Percentiles rank a stretch among this genome's conserved stretches.
Evolutionary conservation across 1,140 invertebrate genomes (phyloP).

Genomic region (Heliconius hewitsoni): DNA sequence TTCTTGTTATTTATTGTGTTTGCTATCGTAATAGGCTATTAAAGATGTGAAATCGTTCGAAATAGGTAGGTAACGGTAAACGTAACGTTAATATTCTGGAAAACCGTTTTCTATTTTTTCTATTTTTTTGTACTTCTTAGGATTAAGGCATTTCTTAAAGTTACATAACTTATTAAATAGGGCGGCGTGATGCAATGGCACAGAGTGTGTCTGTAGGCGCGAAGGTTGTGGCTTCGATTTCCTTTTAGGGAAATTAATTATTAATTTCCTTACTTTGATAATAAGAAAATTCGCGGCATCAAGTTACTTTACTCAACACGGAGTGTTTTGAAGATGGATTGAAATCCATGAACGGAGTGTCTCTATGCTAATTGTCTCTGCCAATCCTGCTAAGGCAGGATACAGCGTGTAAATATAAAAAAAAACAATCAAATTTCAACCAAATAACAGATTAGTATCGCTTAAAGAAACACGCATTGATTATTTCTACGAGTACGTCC

Average conservation of each 20-base stretch:
- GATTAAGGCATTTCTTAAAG: no score
- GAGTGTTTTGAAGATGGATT: background rate
- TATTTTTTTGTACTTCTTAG: no score
- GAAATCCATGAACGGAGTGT: background rate
- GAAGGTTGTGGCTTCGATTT: no score
- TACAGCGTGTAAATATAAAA: no score
- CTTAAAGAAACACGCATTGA: background rate
- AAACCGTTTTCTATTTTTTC: background rate
- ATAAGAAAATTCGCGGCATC: no score
- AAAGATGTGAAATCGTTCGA: background rate
- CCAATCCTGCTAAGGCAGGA: background rate
- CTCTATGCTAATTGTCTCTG: background rate
- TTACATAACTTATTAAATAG: no score
- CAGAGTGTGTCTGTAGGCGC: no score
- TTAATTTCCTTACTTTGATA: no score
- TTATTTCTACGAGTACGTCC: background rate
- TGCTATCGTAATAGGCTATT: background rate
- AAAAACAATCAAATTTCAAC: background rate
- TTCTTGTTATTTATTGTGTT: background rate
- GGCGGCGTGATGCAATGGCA: no score
- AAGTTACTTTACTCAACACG: background rate
- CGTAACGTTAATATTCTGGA: background rate
- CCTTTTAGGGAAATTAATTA: no score
- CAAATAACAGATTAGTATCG: background rate
- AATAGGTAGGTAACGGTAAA: background rate